Base-by-base conservation (phyloP, 2,797 vertebrate genomes). In the Pseudochaenichthys georgianus region DNA sequence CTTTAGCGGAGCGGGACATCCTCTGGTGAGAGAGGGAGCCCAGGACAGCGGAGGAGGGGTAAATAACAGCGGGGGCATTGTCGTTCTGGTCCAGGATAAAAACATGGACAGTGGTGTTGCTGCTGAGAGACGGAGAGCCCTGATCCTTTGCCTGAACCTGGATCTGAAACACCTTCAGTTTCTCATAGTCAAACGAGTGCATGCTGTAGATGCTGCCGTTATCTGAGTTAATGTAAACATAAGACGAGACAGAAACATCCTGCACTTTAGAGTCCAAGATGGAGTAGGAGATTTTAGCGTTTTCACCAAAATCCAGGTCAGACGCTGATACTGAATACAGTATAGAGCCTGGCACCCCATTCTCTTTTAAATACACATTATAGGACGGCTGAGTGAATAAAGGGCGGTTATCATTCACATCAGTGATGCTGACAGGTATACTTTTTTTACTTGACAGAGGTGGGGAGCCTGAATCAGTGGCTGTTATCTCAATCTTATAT, bases 361-460 rank as follows among this genome's bases (percentile, higher is more conserved):
- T 97, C 84, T 98, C 97, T 9, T 91, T 94, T 19, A 97, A 88
- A 28, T 96, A 96, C 2, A 97, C 93, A 15, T 94, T 94, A 1
- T 96, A 97, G 1, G 89, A 95, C 6, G 92, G 46, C 45, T 96
- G 95, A 1, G 91, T 87, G n/a, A 94, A 88, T 7, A 89, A 77
- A 23, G 97, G 97, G 0, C 94, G 87, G 0, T 97, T 97, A 86
- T 98, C 97, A 1, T 98, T 98, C 51, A 97, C 86, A 75, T 98
- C 97, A 6, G 95, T 94, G 38, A 97, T 88, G 61, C 89, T 95
- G 52, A 98, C 94, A 28, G 89, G 28, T 19, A 98, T 90, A 0
- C 63, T 92, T 31, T 94, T 96, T 5, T 93, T 89, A 0, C 82
- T 95, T 4, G 91, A 95, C 51, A 98, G 91, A 2, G 94, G 51